Percentiles rank a stretch among this genome's conserved stretches.
These are phyloP conservation scores for Tautogolabrus adspersus DNA, from an alignment of 2,113 vertebrate genomes.

Conservation along the genomic window DNA sequence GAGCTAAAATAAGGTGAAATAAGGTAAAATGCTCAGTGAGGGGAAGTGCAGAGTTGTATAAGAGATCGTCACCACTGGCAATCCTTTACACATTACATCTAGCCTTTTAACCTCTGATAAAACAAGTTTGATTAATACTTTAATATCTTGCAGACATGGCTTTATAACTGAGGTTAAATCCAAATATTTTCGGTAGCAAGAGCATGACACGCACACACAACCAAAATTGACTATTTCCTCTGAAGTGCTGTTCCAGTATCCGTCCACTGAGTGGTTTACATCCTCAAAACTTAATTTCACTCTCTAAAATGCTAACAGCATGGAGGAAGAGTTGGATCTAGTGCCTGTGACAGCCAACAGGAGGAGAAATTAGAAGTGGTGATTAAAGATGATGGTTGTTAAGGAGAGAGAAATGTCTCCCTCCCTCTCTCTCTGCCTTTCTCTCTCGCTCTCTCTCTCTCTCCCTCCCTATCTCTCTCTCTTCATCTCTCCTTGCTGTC, in stretches of 20 bases:
- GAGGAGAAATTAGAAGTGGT: conserved; percentile 74
- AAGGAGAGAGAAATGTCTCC: conserved; percentile 67
- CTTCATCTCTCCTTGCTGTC: conserved; percentile 27
- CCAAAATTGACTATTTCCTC: neutral
- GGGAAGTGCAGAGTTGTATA: neutral
- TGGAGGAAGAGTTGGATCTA: conserved; percentile 25
- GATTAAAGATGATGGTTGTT: conserved; percentile 79
- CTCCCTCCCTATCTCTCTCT: conserved; percentile 19
- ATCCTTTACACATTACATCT: neutral
- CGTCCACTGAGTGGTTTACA: conserved; percentile 8
- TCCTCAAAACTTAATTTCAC: conserved; percentile 50
- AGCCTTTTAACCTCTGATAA: neutral
- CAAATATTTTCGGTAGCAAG: no score
- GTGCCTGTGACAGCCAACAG: conserved; percentile 60
- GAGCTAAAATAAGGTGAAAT: neutral
- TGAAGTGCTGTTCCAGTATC: conserved; percentile 1
- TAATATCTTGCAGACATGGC: neutral
- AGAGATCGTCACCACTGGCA: neutral
- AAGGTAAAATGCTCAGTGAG: neutral
- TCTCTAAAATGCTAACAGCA: conserved; percentile 37
- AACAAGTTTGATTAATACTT: neutral
- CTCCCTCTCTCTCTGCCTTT: conserved; percentile 3
- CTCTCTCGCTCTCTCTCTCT: conserved; percentile 16
- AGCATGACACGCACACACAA: neutral
- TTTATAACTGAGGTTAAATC: neutral